phyloP scores from a whole-genome alignment of 2,888 invertebrate species.

The Norana najaformis region DNA sequence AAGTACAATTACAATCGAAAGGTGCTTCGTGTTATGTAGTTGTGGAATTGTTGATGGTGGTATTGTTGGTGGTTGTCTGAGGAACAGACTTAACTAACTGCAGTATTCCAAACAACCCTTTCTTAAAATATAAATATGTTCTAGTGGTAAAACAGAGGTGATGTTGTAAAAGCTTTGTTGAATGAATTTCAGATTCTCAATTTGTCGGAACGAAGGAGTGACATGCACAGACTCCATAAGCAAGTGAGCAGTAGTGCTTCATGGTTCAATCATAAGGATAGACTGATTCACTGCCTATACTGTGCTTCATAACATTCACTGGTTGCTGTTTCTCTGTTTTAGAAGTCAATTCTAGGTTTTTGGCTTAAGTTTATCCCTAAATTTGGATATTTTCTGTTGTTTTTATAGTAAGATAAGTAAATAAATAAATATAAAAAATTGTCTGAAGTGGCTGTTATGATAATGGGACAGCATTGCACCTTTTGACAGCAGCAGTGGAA shows the following conservation, averaged over 20 bases:
- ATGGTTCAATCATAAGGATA: too few species aligned
- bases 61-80: not conserved
- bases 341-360: too few species aligned
- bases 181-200: slow-evolving; percentile 75
- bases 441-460: too few species aligned
- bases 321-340: not conserved
- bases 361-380: too few species aligned
- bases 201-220: slow-evolving; percentile 73
- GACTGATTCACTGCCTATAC: too few species aligned
- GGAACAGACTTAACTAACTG: not conserved
- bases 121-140: not conserved
- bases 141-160: not conserved
- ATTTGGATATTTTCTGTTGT: too few species aligned
- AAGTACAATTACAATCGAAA: too few species aligned
- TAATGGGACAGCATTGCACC: too few species aligned
- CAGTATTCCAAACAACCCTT: not conserved
- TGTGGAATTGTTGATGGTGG: not conserved
- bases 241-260: slow-evolving; percentile 49
- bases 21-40: not conserved
- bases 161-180: not conserved
- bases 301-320: not conserved
- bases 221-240: slow-evolving; percentile 72
- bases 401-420: too few species aligned
- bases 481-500: too few species aligned
- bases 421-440: too few species aligned